Evolutionary conservation across 2,888 invertebrate species (phyloP).

Genomic region (Patella pellucida): DNA sequence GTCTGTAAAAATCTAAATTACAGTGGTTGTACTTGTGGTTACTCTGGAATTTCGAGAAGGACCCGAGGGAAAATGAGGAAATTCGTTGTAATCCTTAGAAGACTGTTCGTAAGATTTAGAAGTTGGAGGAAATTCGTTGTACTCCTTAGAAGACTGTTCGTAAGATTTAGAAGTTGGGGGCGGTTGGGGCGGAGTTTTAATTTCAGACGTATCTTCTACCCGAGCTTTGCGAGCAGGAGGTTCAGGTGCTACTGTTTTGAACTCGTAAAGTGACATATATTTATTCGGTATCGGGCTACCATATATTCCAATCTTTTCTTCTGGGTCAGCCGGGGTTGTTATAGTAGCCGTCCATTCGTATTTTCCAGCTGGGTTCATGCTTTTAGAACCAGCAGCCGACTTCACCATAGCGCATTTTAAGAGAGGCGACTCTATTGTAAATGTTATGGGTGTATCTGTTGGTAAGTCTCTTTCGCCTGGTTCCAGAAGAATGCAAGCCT

Average conservation of each 20-base stretch:
- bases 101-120: too few relatives aligned
- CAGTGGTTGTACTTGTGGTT: too few relatives aligned
- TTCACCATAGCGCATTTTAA: constrained; percentile 8
- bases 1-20: too few relatives aligned
- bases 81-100: too few relatives aligned
- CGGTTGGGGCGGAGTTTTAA: too few relatives aligned
- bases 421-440: background rate
- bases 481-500: constrained; percentile 3
- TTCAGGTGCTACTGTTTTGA: background rate
- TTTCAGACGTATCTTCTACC: background rate
- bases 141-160: too few relatives aligned
- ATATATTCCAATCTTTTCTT: background rate
- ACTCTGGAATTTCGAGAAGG: background rate
- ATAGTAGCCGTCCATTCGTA: background rate
- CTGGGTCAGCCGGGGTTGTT: background rate
- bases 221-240: background rate
- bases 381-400: background rate
- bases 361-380: background rate
- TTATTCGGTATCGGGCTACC: background rate
- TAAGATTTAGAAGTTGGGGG: too few relatives aligned
- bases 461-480: background rate
- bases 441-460: background rate
- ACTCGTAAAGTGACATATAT: background rate
- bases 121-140: too few relatives aligned
- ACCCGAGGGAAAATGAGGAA: background rate